Conservation (phyloP, 1,140 invertebrate species). For the Microplitis demolitor region DNA sequence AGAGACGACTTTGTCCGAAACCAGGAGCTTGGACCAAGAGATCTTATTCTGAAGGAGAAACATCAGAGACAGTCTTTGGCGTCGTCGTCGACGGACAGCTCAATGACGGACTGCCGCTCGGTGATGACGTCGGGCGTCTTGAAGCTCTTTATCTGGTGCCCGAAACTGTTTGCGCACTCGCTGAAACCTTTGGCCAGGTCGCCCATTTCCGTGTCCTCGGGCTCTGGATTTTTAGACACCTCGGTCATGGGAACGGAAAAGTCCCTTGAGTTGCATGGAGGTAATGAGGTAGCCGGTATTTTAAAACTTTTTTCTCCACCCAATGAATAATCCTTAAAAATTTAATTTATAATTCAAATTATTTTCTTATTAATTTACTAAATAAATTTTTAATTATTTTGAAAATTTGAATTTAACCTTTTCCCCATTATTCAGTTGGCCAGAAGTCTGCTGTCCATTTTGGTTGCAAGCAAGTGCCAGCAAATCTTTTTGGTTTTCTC, state of each 20-base stretch:
- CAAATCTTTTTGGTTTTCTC: conserved; percentile 73
- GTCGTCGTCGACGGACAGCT: conserved; percentile 49
- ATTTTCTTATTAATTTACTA: neutral
- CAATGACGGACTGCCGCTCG: conserved; percentile 35
- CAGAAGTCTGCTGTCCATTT: conserved; percentile 30
- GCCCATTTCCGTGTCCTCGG: conserved; percentile 47
- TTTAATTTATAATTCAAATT: too few species aligned
- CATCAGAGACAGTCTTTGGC: conserved; percentile 57
- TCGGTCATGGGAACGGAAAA: neutral
- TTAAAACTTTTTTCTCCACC: conserved; percentile 33
- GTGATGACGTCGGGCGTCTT: conserved; percentile 35
- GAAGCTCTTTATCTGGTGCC: conserved; percentile 41
- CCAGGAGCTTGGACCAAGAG: too few species aligned
- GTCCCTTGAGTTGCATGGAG: neutral
- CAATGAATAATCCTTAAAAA: neutral
- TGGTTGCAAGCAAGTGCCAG: conserved; percentile 59
- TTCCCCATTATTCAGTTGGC: conserved; percentile 31
- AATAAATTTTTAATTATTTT: neutral
- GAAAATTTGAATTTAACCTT: conserved; percentile 21
- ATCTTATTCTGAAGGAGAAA: conserved; percentile 41
- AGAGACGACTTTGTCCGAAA: too few species aligned
- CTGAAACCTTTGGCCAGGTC: conserved; percentile 57
- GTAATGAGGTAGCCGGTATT: conserved; percentile 19
- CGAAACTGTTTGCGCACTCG: conserved; percentile 52
- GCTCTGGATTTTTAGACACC: conserved; percentile 33